Evolutionary conservation across 2,797 vertebrate genomes (phyloP), one percentile per base, ranked within the genome.

Genomic region (Pagetopsis macropterus): DNA sequence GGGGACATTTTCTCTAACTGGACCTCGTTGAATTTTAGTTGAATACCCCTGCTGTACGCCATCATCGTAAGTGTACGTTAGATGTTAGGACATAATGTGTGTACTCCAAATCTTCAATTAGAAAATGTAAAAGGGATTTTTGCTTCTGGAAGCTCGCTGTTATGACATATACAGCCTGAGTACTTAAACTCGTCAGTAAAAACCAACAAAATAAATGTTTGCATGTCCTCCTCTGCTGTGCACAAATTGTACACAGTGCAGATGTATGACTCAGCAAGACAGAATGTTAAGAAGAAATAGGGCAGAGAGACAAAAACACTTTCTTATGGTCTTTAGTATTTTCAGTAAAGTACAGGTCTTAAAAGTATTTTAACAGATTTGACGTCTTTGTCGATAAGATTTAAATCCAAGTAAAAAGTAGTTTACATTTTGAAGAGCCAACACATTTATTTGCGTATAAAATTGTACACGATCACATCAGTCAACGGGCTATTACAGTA

Each of bases 251-350:
- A 56, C 44, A 67, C 62, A 19, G 19, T 19, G 19, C 19, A 56
- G 51, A 57, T 17, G 5, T 50, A 58, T 72, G 72, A 76, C 56
- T 81, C 68, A 59, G 68, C 55, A 51, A 27, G 70, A 63, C 31
- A 71, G 17, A 61, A 12, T 60, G 43, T 43, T 57, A 63, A 65
- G 41, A 69, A 58, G 44, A 81, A 72, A 61, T 69, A 48, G 58
- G 44, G 15, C 21, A 23, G 12, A 64, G 52, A 55, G 62, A 72
- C 12, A 59, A 40, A 75, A 77, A 70, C 46, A 64, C 51, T 72
- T 76, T 65, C 58, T 70, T 60, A 60, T 65, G 61, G 62, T 65
- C 33, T 15, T 52, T 73, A 49, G 73, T 70, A 19, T 63, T 64
- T 71, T 49, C 15, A 23, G 17, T 43, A 58, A 17, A 48, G 50